Evolutionary conservation across 2,888 invertebrate species (phyloP), one percentile per base, ranked within the genome.

Genomic region (Leucophora obtusa): DNA sequence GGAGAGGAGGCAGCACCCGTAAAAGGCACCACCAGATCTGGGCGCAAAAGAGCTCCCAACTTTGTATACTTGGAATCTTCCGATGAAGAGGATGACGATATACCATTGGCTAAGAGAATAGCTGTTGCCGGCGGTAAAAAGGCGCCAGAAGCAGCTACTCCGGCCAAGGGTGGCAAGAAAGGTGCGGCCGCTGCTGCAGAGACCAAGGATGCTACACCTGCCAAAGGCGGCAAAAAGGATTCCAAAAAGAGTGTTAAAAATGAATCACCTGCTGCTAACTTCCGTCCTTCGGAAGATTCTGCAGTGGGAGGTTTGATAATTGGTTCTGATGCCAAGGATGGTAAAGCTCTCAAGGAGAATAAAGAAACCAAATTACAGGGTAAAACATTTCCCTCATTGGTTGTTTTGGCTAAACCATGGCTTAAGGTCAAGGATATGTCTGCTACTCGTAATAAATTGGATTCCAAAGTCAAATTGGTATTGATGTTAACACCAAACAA

Each of bases 311-410:
- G 95, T 8, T 90, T 95, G 82, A 92, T 93, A 1, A 92, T 94
- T 0, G 94, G 94, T 83, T 92, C 92, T 38, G 92, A 92, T 0
- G 62, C 70, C 10, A 84, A 84, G 15, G 86, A 86, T 0, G 94
- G 93, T 83, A 92, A 92, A 47, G 91, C 92, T 0, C 92, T 92
- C 82, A 93, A 94, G 84, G 91, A 92, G 0, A 93, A 94, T 0
- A 96, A 96, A 89, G 93, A 96, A 3, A 93, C 95, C 0, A 96
- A 95, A 88, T 89, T 95, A 71, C 87, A 91, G 91, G 94, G 96
- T 50, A 95, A 96, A 89, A 96, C 96, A 0, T 96, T 94, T 90
- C 96, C 96, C 0, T 96, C 96, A 0, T 91, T 97, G 63, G 96
- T 96, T 35, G 96, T 97, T 0, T 93, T 95, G 18, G 96, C 96